These are phyloP conservation scores for Xestia rhomboidea DNA, from an alignment of 2,888 invertebrate species.

Conservation along the genomic window DNA sequence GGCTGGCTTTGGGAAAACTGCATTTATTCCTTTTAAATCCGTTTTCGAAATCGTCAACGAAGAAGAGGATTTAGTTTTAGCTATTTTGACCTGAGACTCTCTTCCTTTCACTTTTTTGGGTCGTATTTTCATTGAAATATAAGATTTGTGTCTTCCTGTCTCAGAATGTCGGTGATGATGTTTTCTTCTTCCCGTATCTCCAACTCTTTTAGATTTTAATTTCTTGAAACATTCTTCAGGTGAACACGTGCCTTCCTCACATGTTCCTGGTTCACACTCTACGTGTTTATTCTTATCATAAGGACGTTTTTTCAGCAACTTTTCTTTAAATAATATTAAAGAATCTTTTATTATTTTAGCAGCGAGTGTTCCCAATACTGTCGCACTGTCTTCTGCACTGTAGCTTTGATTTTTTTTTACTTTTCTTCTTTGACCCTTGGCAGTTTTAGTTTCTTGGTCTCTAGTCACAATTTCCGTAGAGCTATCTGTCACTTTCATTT, in stretches of 20 bases:
- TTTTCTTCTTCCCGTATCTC: slow-evolving; percentile 15
- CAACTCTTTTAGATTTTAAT: slow-evolving; percentile 37
- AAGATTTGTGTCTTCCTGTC: slow-evolving; percentile 15
- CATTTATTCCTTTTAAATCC: slow-evolving; percentile 8
- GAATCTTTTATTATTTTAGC: slow-evolving; percentile 76
- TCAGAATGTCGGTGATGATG: slow-evolving; percentile 22
- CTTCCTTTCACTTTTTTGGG: slow-evolving; percentile 22
- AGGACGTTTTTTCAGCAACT: slow-evolving; percentile 65
- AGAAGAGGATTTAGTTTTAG: slow-evolving; percentile 13
- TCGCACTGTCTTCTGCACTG: slow-evolving; percentile 52
- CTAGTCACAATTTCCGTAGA: slow-evolving; percentile 33
- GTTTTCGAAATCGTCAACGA: slow-evolving; percentile 29
- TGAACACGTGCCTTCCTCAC: slow-evolving; percentile 37
- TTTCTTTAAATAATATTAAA: slow-evolving; percentile 70
- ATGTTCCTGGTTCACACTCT: slow-evolving; percentile 57
- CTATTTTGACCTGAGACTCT: slow-evolving; percentile 28
- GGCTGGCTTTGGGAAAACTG: slow-evolving; percentile 3
- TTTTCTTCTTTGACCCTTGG: slow-evolving; percentile 46
- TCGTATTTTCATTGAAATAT: slow-evolving; percentile 13
- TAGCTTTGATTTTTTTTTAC: slow-evolving; percentile 61
- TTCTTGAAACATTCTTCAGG: slow-evolving; percentile 56
- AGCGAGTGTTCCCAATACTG: slow-evolving; percentile 51
- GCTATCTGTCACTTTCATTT: slow-evolving; percentile 13
- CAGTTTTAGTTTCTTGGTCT: slow-evolving; percentile 52
- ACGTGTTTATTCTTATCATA: slow-evolving; percentile 56